phyloP scores from a whole-genome alignment of 2,888 invertebrate species.

The Cephus nigrinus region DNA sequence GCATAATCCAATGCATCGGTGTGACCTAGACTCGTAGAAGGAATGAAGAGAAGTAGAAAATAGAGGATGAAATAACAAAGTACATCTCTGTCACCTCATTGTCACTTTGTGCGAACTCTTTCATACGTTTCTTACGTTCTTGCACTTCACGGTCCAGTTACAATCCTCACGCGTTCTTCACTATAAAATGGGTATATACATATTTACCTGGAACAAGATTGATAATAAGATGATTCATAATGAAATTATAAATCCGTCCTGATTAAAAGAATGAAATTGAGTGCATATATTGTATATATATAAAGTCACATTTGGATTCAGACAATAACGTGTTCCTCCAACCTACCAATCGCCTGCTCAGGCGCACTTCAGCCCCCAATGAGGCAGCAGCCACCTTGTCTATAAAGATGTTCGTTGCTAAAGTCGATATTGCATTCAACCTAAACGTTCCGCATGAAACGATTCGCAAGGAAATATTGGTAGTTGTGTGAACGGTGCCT shows the following conservation, averaged over 20 bases:
- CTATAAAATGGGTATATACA: background rate
- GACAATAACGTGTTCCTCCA: background rate
- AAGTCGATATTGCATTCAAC: constrained; percentile 22
- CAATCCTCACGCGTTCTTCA: background rate
- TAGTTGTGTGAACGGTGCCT: background rate
- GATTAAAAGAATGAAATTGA: background rate
- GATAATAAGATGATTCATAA: background rate
- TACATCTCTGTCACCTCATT: background rate
- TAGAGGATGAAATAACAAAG: background rate
- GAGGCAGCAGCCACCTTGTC: constrained; percentile 28
- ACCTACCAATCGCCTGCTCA: constrained; percentile 26
- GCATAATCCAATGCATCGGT: background rate
- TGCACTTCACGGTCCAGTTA: background rate
- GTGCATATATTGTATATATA: background rate
- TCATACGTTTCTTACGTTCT: background rate
- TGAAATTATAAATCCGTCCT: background rate
- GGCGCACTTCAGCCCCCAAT: constrained; percentile 29
- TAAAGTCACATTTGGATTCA: background rate
- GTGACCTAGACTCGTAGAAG: background rate
- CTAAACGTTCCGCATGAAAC: constrained; percentile 15
- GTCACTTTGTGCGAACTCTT: background rate
- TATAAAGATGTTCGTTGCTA: constrained; percentile 26
- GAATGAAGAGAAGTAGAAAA: background rate
- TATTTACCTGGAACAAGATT: too few species aligned
- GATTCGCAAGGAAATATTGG: constrained; percentile 8